phyloP scores from a whole-genome alignment of 2,888 invertebrate species.

The Trisateles emortualis region DNA sequence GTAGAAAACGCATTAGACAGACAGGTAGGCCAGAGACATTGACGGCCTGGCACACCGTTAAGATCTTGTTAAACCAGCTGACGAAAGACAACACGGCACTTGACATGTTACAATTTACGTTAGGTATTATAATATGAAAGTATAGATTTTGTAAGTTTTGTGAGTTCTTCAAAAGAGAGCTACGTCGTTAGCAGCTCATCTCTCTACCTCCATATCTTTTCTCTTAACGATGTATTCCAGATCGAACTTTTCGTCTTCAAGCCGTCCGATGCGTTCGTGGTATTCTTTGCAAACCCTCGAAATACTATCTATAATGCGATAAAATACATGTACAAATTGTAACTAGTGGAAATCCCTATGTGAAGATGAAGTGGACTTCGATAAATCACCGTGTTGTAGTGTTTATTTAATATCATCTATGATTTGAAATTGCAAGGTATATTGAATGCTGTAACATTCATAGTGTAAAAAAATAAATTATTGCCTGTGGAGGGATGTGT shows the following conservation, averaged over 20 bases:
- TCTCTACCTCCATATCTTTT: conserved; percentile 99
- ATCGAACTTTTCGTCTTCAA: conserved; percentile 99
- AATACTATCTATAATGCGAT: conserved; percentile 90
- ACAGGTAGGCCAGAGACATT: conserved; percentile 64
- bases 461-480: not conserved
- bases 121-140: conserved; percentile 66
- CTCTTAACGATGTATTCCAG: conserved; percentile 99
- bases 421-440: conserved; percentile 28
- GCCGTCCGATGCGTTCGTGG: conserved; percentile 94
- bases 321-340: conserved; percentile 66
- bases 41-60: conserved; percentile 60
- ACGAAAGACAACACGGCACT: conserved; percentile 77
- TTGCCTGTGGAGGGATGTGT: conserved; percentile 8
- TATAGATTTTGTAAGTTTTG: conserved; percentile 75
- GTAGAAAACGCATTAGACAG: conserved; percentile 74
- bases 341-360: conserved; percentile 45
- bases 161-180: conserved; percentile 77
- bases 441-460: conserved; percentile 26
- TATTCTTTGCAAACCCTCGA: conserved; percentile 93
- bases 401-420: conserved; percentile 53
- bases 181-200: conserved; percentile 63
- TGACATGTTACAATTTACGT: conserved; percentile 73
- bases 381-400: conserved; percentile 58
- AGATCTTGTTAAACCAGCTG: conserved; percentile 72
- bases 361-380: conserved; percentile 38